These are phyloP conservation scores for Coecobrya sp. DNA, from an alignment of 2,888 invertebrate species.

Conservation along the genomic window DNA sequence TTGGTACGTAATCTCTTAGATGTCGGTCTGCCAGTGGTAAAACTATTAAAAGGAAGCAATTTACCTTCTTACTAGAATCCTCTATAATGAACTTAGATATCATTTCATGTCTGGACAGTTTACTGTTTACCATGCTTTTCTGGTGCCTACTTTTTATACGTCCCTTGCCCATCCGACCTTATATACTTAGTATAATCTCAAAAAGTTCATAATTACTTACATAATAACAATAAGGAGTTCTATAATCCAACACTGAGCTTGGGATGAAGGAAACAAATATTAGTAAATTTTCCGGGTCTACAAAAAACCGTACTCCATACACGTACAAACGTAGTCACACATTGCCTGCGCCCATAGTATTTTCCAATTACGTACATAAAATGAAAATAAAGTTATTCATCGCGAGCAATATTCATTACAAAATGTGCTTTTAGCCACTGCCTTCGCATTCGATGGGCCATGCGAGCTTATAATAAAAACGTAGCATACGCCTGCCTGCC, in stretches of 20 bases:
- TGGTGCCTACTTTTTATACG: background rate
- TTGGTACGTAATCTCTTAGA: background rate
- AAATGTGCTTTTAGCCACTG: conserved; percentile 21
- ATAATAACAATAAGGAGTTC: conserved; percentile 65
- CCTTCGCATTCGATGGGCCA: background rate
- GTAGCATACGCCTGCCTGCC: background rate
- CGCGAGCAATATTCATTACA: conserved; percentile 62
- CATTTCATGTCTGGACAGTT: background rate
- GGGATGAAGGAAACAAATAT: conserved; percentile 42
- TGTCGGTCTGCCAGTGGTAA: conserved; percentile 17
- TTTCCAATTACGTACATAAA: conserved; percentile 70
- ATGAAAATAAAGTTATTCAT: conserved; percentile 72
- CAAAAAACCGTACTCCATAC: conserved; percentile 35
- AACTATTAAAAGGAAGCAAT: conserved; percentile 12
- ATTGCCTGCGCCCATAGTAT: background rate
- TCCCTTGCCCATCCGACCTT: conserved; percentile 25
- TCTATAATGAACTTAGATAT: background rate
- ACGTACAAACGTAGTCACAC: background rate
- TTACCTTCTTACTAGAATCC: conserved; percentile 5
- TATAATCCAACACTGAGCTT: conserved; percentile 44
- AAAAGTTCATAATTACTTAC: conserved; percentile 76
- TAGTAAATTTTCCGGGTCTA: background rate
- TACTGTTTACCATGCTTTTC: conserved; percentile 20
- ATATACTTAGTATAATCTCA: background rate
- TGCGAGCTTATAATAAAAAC: background rate